phyloP scores from a whole-genome alignment of 2,113 vertebrate genomes.

The Dissostichus mawsoni region DNA sequence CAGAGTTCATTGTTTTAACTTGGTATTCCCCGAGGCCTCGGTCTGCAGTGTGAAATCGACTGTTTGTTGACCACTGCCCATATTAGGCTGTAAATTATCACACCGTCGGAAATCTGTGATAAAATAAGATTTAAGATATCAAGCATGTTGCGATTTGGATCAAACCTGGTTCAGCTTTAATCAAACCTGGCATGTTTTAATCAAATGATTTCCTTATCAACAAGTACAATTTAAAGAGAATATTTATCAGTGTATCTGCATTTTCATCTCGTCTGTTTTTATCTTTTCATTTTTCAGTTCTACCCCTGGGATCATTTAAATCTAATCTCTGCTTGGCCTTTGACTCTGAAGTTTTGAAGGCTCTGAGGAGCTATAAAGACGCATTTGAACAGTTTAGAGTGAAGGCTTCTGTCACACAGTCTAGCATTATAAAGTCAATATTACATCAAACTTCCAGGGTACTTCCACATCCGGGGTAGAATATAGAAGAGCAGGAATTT shows the following conservation, averaged over 20 bases:
- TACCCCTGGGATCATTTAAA: slow-evolving; percentile 27
- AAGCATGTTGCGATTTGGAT: slow-evolving; percentile 17
- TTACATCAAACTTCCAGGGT: slow-evolving; percentile 6
- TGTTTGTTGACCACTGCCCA: neutral
- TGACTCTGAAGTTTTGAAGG: slow-evolving; percentile 29
- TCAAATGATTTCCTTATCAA: slow-evolving; percentile 20
- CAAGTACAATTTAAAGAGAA: neutral
- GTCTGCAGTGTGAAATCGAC: neutral
- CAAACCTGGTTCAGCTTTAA: neutral
- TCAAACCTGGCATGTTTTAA: neutral
- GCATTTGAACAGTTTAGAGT: neutral
- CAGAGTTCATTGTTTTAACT: slow-evolving; percentile 20
- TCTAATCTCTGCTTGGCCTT: slow-evolving; percentile 36
- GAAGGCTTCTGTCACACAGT: neutral
- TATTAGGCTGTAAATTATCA: neutral
- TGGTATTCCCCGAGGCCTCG: neutral
- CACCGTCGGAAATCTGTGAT: neutral
- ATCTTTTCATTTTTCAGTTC: slow-evolving; percentile 20
- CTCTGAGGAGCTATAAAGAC: slow-evolving; percentile 13
- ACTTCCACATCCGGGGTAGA: neutral
- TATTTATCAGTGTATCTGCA: slow-evolving; percentile 13
- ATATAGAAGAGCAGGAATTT: neutral
- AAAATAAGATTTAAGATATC: neutral
- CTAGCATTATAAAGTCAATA: slow-evolving; percentile 23
- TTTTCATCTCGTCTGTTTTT: slow-evolving; percentile 42